Conservation (phyloP, 2,113 vertebrate genomes). For the Mugil cephalus region DNA sequence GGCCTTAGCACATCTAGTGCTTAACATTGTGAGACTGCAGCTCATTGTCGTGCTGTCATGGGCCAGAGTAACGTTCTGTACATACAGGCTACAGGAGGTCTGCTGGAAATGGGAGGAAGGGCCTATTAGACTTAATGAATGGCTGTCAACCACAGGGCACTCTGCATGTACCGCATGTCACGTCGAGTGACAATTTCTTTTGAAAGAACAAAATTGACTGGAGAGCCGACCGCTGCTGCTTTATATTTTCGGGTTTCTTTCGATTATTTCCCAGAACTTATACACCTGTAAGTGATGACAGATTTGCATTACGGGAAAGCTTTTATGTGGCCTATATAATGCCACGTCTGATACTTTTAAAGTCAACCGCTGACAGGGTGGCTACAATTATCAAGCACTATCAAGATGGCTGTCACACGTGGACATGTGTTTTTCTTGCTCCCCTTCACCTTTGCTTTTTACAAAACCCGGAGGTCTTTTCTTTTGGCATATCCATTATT, state of each 20-base stretch:
- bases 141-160: constrained; percentile 71
- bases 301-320: neutral
- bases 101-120: constrained; percentile 65
- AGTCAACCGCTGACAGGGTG: constrained; percentile 2
- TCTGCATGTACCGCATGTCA: constrained; percentile 64
- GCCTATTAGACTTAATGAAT: constrained; percentile 80
- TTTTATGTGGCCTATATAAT: neutral
- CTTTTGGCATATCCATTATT: constrained; percentile 48
- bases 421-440: constrained; percentile 21
- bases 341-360: neutral
- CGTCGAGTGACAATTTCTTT: constrained; percentile 50
- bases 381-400: constrained; percentile 32
- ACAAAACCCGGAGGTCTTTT: constrained; percentile 13
- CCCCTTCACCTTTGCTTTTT: constrained; percentile 31
- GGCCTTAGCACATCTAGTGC: constrained; percentile 71
- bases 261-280: neutral
- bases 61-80: constrained; percentile 48
- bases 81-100: constrained; percentile 65
- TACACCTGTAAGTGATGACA: neutral
- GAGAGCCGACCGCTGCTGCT: constrained; percentile 3
- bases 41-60: constrained; percentile 74
- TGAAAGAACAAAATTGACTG: constrained; percentile 53
- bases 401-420: constrained; percentile 39
- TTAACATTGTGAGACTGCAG: constrained; percentile 73
- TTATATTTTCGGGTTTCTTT: constrained; percentile 7